phyloP scores from a whole-genome alignment of 2,113 vertebrate species.

The Catharus fuscescens region DNA sequence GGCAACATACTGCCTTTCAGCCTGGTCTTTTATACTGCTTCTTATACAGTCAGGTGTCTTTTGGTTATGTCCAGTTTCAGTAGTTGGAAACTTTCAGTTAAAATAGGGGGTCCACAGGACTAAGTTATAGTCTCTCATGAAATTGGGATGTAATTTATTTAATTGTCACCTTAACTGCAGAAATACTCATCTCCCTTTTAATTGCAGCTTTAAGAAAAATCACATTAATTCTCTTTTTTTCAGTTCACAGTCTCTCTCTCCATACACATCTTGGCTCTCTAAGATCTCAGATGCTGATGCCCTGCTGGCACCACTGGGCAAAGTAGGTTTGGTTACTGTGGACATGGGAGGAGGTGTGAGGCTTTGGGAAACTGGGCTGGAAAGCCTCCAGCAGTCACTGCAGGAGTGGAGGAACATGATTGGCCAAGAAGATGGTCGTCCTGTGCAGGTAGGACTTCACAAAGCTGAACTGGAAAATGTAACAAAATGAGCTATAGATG shows the following conservation, averaged over 20 bases:
- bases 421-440: slow-evolving; percentile 84
- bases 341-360: slow-evolving; percentile 90
- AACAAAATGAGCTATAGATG: not conserved
- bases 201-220: not conserved
- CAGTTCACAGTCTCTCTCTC: slow-evolving; percentile 84
- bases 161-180: not conserved
- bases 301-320: slow-evolving; percentile 81
- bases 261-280: slow-evolving; percentile 90
- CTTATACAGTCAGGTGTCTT: not conserved
- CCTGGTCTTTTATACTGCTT: not conserved
- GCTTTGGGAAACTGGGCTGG: slow-evolving; percentile 92
- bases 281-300: slow-evolving; percentile 88
- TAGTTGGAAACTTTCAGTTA: not conserved
- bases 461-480: not conserved
- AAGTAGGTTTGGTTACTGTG: slow-evolving; percentile 85
- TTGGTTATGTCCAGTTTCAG: not conserved
- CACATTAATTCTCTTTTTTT: not conserved
- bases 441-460: slow-evolving; percentile 83
- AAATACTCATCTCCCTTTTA: not conserved
- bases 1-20: not conserved
- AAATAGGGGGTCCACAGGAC: not conserved
- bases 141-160: not conserved
- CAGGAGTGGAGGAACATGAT: slow-evolving; percentile 97
- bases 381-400: slow-evolving; percentile 87
- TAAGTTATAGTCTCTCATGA: not conserved